Evolutionary conservation across 1,140 invertebrate species (phyloP).

Genomic region (Uloborus diversus): DNA sequence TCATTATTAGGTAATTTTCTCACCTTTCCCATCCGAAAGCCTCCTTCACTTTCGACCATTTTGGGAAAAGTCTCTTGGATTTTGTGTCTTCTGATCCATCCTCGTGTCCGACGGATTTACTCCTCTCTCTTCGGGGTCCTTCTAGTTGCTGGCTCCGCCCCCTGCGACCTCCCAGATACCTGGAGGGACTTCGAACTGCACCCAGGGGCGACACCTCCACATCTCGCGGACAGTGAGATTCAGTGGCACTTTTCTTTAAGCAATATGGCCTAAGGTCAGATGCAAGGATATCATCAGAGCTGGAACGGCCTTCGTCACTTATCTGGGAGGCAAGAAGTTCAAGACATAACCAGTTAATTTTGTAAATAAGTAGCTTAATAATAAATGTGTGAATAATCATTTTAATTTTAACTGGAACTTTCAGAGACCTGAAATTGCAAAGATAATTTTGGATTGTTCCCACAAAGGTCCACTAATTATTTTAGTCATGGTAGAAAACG

Average conservation of each 20-base stretch:
- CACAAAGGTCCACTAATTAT: too few species aligned
- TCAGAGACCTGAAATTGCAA: too few species aligned
- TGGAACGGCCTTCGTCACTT: neutral
- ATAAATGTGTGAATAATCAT: too few species aligned
- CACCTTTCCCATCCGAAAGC: conserved; percentile 55
- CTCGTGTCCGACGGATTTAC: conserved; percentile 54
- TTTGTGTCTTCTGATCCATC: conserved; percentile 17
- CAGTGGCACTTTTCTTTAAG: conserved; percentile 32
- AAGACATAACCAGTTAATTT: too few species aligned
- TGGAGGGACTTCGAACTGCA: neutral
- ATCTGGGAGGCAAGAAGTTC: conserved; percentile 1
- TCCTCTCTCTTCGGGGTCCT: conserved; percentile 19
- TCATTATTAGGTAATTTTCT: too few species aligned
- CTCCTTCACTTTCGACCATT: conserved; percentile 55
- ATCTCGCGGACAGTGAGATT: conserved; percentile 4
- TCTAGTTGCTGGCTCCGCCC: neutral
- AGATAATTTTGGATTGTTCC: too few species aligned
- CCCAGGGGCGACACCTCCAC: neutral
- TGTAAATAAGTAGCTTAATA: neutral
- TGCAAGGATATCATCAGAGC: conserved; percentile 7
- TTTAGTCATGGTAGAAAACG: too few species aligned
- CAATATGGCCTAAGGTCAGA: neutral
- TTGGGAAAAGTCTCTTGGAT: conserved; percentile 46
- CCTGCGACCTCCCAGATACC: conserved; percentile 13
- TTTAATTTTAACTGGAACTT: too few species aligned